Evolutionary conservation across 2,797 vertebrate species (phyloP), one percentile per base, ranked within the genome.

Genomic region (Antennarius maculatus): DNA sequence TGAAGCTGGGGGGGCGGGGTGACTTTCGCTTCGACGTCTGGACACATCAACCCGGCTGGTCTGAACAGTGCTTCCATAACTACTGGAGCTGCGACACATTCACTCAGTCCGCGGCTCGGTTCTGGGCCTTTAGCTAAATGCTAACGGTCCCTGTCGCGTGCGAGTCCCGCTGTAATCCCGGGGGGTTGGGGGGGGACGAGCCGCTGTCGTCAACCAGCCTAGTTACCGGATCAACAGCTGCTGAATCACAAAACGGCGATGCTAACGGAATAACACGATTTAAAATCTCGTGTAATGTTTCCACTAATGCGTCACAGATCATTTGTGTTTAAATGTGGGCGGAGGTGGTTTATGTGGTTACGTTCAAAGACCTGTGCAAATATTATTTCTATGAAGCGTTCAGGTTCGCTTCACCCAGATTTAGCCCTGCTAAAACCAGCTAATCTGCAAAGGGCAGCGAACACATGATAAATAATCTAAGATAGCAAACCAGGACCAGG

Each of bases 1-100:
- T 4, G 1, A 23, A 7, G 0, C 43, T 66, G 73, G 72, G 84
- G 73, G 72, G 84, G 83, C 67, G 69, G 76, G 59, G 74, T 76
- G 61, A 66, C 14, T 1, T 0, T 45, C 1, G 61, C 61, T 48
- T 15, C 46, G 14, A 28, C 49, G 54, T 27, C 2, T 41, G 14
- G 16, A 2, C 29, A 7, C 1, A 14, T 23, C 8, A 0, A 4
- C 17, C 34, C 4, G 4, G 16, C 61, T 46, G 4, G 4, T 2
- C 13, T n/a, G 43, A 31, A 15, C 5, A 9, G 41, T 9, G 12
- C 15, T 7, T 53, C 14, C 23, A 23, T 2, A 8, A 28, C 23
- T 6, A 0, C 1, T 1, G 4, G 18, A n/a, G 12, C 13, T 9
- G 23, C 27, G 14, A 8, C 2, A 10, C 3, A 6, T 45, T 15